Evolutionary conservation across 2,113 vertebrate species (phyloP).

Genomic region (Nestor notabilis): DNA sequence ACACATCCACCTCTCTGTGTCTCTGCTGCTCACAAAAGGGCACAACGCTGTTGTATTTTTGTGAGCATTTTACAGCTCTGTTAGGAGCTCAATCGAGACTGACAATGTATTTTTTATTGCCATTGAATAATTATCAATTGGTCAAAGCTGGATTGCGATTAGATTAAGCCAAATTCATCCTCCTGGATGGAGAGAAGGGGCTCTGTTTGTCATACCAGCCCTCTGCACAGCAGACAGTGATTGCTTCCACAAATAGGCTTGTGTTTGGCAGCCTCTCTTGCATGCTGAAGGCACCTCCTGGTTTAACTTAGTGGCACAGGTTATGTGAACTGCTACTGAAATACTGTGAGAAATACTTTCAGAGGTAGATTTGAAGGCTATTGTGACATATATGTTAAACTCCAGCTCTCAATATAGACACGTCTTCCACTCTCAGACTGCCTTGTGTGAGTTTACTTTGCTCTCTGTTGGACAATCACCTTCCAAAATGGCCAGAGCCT

Average conservation of each 20-base stretch:
- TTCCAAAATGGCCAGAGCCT: neutral
- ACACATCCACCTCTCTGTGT: neutral
- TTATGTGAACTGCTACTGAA: neutral
- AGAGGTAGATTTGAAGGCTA: neutral
- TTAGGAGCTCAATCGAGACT: neutral
- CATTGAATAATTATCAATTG: neutral
- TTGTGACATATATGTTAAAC: neutral
- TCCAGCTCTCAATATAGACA: neutral
- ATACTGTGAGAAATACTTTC: neutral
- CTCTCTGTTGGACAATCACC: neutral
- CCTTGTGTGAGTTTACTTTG: neutral
- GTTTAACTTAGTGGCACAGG: neutral
- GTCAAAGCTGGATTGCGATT: neutral
- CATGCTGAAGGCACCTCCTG: neutral
- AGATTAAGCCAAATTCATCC: neutral
- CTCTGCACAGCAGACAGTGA: neutral
- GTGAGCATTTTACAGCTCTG: neutral
- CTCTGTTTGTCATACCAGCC: slow-evolving; percentile 1
- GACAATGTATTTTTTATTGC: slow-evolving; percentile 9
- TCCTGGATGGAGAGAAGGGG: neutral
- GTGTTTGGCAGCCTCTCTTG: neutral
- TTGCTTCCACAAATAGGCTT: neutral
- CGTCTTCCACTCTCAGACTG: neutral
- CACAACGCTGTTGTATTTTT: neutral
- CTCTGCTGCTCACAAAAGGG: neutral